These are phyloP conservation scores for Chymomyza amoena DNA, from an alignment of 2,888 invertebrate species.

Conservation along the genomic window DNA sequence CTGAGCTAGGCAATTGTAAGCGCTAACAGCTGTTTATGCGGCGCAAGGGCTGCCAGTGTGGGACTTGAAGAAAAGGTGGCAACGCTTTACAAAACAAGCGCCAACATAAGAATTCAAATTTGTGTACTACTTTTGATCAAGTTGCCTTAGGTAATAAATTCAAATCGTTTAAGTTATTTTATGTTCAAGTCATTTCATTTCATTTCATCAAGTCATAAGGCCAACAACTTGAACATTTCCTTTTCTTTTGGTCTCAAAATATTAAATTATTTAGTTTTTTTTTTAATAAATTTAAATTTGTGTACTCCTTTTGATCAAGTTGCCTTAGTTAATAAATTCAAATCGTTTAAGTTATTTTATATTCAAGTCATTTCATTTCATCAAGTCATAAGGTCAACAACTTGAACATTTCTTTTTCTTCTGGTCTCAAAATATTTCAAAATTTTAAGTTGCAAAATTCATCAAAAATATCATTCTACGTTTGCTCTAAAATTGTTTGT, in stretches of 20 bases:
- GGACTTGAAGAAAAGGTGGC: conserved; percentile 25
- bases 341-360: background rate
- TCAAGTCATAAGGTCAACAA: no score
- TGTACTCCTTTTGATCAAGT: background rate
- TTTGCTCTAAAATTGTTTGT: no score
- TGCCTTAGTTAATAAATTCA: background rate
- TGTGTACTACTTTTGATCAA: background rate
- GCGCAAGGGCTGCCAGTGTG: conserved; percentile 18
- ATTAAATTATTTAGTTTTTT: no score
- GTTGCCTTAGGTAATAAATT: background rate
- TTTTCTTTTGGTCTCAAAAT: no score
- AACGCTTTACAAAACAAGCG: conserved; percentile 3
- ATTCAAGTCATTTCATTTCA: no score
- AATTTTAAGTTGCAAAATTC: no score
- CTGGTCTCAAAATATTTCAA: no score
- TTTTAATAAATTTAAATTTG: background rate
- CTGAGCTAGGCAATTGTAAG: conserved; percentile 10
- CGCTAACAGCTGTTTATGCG: conserved; percentile 44
- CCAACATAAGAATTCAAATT: background rate
- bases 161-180: background rate
- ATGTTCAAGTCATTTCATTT: no score
- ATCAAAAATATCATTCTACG: no score
- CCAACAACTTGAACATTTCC: no score
- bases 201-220: no score
- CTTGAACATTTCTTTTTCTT: no score